Percentiles rank a stretch among this genome's conserved stretches.
These are phyloP conservation scores for Euglossa dilemma DNA, from an alignment of 1,140 invertebrate species.

Conservation along the genomic window DNA sequence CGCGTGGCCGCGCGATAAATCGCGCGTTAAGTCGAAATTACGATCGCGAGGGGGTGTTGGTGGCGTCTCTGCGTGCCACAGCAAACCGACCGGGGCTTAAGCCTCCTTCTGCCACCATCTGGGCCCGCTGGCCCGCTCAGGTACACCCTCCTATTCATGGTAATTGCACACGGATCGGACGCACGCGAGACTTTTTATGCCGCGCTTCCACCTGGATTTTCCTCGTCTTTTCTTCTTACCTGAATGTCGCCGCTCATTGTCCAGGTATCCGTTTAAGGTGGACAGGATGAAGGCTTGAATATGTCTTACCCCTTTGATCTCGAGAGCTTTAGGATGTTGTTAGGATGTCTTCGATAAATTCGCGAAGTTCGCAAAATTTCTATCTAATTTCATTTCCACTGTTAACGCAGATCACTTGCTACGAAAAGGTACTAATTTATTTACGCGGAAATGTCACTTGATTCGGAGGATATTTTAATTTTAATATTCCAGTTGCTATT, in stretches of 20 bases:
- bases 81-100: constrained; percentile 74
- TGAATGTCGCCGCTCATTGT: not conserved
- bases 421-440: no score
- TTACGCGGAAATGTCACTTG: no score
- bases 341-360: no score
- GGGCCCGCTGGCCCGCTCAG: constrained; percentile 63
- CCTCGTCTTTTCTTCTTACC: not conserved
- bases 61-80: constrained; percentile 73
- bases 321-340: no score
- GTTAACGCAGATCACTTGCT: no score
- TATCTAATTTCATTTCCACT: no score
- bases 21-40: constrained; percentile 80
- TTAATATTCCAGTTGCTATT: no score
- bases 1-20: constrained; percentile 71
- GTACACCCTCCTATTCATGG: constrained; percentile 51
- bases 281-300: no score
- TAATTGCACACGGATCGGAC: constrained; percentile 49
- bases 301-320: no score
- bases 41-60: constrained; percentile 71
- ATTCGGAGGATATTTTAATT: no score
- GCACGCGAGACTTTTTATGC: constrained; percentile 46
- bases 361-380: no score
- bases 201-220: constrained; percentile 4
- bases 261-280: no score
- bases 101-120: constrained; percentile 69